Evolutionary conservation across 64 coral and sea anemone genomes (phyloP), one percentile per base, ranked within the genome.

Genomic region (Pachyseris speciosa): DNA sequence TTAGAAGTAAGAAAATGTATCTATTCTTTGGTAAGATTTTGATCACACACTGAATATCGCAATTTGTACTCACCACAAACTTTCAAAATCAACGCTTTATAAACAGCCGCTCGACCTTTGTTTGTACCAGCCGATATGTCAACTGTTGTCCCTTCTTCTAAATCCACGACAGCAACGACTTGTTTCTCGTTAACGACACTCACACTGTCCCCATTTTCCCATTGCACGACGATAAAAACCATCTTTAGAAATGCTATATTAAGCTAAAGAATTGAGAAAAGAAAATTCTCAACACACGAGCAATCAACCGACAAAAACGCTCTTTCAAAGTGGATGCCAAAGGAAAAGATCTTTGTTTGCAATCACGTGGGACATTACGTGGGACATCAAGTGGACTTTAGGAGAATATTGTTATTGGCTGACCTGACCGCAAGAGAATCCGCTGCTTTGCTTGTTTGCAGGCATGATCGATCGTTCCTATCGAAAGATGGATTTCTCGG

Each of bases 171-270:
- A 26, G 1, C 81, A 20, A 84, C 81, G 2, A 65, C 60, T 42
- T 84, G 81, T 17, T 84, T 84, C 42, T 84, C 59, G 20, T 84
- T 67, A 22, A 84, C 81, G 32, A 85, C 83, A 69, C 83, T 85
- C 47, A 69, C 47, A 22, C 81, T 84, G 22, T 84, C 67, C 27
- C 67, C 32, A 5, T 64, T 43, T 7, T 67, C 33, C 81, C 81
- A 84, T 44, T 84, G 60, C 29, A 84, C 81, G 0, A 84, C 81
- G 33, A 84, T 39, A 41, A 66, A 84, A 67, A 5, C 81, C 81
- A 84, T 84, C 36, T 65, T 50, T 42, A 84, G 36, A 24, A 42
- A 65, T 37, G 37, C 28, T 59, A 36, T 80, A 9, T 17, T 45
- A 9, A 31, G 45, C n/a, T 15, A 16, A 80, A 80, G 9, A 53